Percentiles rank a stretch among this genome's conserved stretches.
Evolutionary conservation across 2,797 vertebrate genomes (phyloP).

Genomic region (Sebastes steindachneri): DNA sequence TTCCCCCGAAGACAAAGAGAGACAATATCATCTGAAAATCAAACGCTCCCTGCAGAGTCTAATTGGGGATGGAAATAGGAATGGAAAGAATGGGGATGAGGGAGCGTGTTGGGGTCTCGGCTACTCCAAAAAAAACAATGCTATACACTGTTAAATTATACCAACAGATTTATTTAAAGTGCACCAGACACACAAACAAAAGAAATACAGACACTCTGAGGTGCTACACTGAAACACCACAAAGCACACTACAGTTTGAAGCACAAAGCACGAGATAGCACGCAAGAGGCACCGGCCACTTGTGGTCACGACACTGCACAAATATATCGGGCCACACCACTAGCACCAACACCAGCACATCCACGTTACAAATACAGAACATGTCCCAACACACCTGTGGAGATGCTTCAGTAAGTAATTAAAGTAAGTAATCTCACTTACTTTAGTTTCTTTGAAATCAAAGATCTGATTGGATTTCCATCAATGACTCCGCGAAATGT

Average conservation of each 20-base stretch:
- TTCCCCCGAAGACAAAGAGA: slow-evolving; percentile 48
- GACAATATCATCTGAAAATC: slow-evolving; percentile 62
- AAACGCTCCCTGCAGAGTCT: slow-evolving; percentile 57
- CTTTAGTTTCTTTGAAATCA: slow-evolving; percentile 68
- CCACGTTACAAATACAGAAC: slow-evolving; percentile 57
- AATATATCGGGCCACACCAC: slow-evolving; percentile 31
- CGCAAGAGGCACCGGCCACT: slow-evolving; percentile 30
- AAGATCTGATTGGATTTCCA: slow-evolving; percentile 73
- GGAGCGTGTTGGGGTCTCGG: slow-evolving; percentile 54
- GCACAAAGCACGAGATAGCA: slow-evolving; percentile 38
- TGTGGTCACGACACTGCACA: slow-evolving; percentile 40
- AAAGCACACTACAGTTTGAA: slow-evolving; percentile 12
- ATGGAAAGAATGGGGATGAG: slow-evolving; percentile 53
- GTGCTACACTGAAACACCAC: neutral
- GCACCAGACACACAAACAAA: slow-evolving; percentile 37
- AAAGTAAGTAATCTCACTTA: slow-evolving; percentile 74
- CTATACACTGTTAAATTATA: slow-evolving; percentile 19
- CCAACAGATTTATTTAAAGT: slow-evolving; percentile 24
- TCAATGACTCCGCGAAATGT: slow-evolving; percentile 76
- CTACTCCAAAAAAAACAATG: slow-evolving; percentile 37
- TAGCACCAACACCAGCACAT: slow-evolving; percentile 36
- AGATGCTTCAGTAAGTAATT: slow-evolving; percentile 55
- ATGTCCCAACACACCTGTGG: slow-evolving; percentile 78
- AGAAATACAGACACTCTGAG: slow-evolving; percentile 22
- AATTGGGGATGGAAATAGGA: slow-evolving; percentile 48